Percentiles rank a stretch among this genome's conserved stretches.
These are phyloP conservation scores for Triops longicaudatus DNA, from an alignment of 1,140 invertebrate genomes.

Conservation along the genomic window DNA sequence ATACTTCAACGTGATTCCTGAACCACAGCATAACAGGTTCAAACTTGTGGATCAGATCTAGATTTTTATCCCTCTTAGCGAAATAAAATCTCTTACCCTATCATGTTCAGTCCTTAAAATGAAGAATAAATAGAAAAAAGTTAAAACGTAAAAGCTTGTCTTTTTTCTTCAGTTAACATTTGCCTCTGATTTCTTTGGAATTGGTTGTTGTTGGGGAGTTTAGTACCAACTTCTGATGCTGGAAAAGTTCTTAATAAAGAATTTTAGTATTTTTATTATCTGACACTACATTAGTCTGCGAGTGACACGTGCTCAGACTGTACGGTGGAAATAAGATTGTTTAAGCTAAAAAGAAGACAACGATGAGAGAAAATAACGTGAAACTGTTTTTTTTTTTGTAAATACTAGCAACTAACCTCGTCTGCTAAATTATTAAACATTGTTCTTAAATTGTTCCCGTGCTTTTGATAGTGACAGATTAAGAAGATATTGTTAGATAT, in stretches of 20 bases:
- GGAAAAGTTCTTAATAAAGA: background rate
- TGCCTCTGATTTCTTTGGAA: background rate
- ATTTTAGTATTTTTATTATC: background rate
- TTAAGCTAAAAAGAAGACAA: background rate
- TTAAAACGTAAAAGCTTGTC: background rate
- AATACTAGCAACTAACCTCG: too few species aligned
- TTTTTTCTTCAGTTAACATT: background rate
- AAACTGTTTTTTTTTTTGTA: too few species aligned
- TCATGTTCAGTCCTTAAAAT: background rate
- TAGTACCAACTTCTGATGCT: background rate
- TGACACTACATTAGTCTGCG: background rate
- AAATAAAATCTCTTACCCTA: background rate
- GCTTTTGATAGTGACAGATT: background rate
- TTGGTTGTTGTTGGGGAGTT: background rate
- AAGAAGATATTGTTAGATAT: background rate
- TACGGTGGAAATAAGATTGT: background rate
- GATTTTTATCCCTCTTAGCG: too few species aligned
- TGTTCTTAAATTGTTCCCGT: too few species aligned
- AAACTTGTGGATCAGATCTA: slow-evolving; percentile 52
- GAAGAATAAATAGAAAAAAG: background rate
- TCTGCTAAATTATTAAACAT: too few species aligned
- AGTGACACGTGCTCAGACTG: background rate
- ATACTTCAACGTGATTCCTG: slow-evolving; percentile 66
- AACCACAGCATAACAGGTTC: slow-evolving; percentile 61
- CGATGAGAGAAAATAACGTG: too few species aligned